These are phyloP conservation scores for Catagonus wagneri DNA, from an alignment of 2,113 vertebrate species.

Conservation along the genomic window DNA sequence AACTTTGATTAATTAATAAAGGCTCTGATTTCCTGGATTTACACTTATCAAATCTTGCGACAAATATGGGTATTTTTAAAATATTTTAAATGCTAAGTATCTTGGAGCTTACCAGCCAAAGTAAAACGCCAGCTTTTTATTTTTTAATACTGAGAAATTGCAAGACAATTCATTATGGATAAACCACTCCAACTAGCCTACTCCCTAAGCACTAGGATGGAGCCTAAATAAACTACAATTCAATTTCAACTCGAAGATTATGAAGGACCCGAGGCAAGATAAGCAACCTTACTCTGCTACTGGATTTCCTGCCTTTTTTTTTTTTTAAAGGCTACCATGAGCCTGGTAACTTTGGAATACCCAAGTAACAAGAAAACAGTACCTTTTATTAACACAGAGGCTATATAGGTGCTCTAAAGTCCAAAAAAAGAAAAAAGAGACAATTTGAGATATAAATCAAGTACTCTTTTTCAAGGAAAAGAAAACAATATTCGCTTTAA, in stretches of 20 bases:
- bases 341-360: background rate
- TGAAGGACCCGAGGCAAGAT: background rate
- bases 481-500: constrained; percentile 13
- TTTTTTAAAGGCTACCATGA: constrained; percentile 4
- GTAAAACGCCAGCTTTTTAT: constrained; percentile 30
- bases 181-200: constrained; percentile 23
- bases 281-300: background rate
- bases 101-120: constrained; percentile 29
- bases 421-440: constrained; percentile 8
- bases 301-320: constrained; percentile 7
- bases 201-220: constrained; percentile 32
- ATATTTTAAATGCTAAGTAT: constrained; percentile 57
- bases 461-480: constrained; percentile 46
- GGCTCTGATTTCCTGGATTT: constrained; percentile 54
- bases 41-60: constrained; percentile 43
- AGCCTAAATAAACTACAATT: constrained; percentile 26
- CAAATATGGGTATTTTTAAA: constrained; percentile 27
- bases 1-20: constrained; percentile 59
- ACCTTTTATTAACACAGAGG: constrained; percentile 37
- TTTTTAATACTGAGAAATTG: constrained; percentile 9
- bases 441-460: constrained; percentile 23
- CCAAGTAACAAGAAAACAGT: background rate
- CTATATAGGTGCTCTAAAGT: background rate
- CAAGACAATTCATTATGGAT: constrained; percentile 42
- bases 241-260: constrained; percentile 4